phyloP scores from a whole-genome alignment of 2,797 vertebrate genomes.

The Bryconaethiops microstoma region DNA sequence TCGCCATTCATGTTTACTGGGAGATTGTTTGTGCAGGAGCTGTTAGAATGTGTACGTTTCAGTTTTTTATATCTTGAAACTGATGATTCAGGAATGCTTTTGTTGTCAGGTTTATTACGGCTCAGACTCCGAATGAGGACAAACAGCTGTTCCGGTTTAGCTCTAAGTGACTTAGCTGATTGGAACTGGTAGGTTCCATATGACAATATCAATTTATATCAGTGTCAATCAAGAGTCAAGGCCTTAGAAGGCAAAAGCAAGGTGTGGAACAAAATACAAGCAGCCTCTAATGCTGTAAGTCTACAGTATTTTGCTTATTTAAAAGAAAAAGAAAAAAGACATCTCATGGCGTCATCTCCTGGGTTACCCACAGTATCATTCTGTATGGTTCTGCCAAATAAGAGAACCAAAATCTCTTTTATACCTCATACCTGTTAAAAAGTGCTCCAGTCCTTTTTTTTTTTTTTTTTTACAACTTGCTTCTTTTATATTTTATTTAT shows the following conservation, averaged over 20 bases:
- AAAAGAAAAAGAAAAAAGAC: conserved; percentile 20
- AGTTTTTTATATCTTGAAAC: conserved; percentile 14
- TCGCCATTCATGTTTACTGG: conserved; percentile 18
- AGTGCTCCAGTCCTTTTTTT: conserved; percentile 49
- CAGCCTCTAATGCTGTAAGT: conserved; percentile 7
- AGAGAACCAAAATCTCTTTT: conserved; percentile 42
- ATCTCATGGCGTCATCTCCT: conserved; percentile 32
- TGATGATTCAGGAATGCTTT: conserved; percentile 28
- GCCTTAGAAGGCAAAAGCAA: conserved; percentile 2
- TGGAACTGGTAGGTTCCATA: conserved; percentile 8
- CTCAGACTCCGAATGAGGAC: conserved; percentile 21
- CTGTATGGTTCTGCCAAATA: conserved; percentile 54
- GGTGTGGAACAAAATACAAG: conserved; percentile 7
- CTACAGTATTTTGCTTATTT: conserved; percentile 9
- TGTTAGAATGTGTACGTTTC: conserved; percentile 28
- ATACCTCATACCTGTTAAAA: conserved; percentile 51
- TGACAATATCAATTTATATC: conserved; percentile 26
- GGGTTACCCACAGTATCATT: conserved; percentile 25
- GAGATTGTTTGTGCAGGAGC: conserved; percentile 38
- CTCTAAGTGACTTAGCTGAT: conserved; percentile 17
- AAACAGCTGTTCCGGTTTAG: conserved; percentile 2
- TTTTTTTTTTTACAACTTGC: conserved; percentile 43
- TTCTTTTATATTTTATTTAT: conserved; percentile 55
- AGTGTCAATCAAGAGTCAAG: conserved; percentile 26
- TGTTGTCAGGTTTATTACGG: conserved; percentile 25